A percentile compares a stretch with the other conserved stretches of the same genome.
Evolutionary conservation across 1,140 invertebrate species (phyloP).

Genomic region (Myzus persicae): DNA sequence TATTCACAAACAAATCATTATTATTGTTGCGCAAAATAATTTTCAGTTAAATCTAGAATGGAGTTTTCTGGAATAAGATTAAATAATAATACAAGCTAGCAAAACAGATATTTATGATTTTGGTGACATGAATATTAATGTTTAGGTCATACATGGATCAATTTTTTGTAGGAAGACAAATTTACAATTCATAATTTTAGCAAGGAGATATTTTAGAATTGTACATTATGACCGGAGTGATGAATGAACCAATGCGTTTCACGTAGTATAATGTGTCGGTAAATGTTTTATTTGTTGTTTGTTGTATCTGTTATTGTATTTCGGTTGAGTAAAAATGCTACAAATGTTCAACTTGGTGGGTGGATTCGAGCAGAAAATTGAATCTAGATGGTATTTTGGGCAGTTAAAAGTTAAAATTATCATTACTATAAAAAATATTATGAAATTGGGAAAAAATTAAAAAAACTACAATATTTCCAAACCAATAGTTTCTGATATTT

Average conservation of each 20-base stretch:
- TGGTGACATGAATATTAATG: neutral
- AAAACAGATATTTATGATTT: neutral
- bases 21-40: neutral
- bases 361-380: too few relatives aligned
- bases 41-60: neutral
- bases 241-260: too few relatives aligned
- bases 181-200: neutral
- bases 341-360: too few relatives aligned
- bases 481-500: too few relatives aligned
- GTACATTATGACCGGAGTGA: neutral
- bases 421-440: neutral
- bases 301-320: too few relatives aligned
- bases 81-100: neutral
- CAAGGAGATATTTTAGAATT: too few relatives aligned
- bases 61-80: neutral
- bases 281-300: too few relatives aligned
- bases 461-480: neutral
- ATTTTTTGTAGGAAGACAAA: neutral
- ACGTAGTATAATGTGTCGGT: too few relatives aligned
- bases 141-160: neutral
- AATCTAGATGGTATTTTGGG: too few relatives aligned
- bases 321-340: too few relatives aligned
- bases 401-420: neutral
- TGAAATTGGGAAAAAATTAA: neutral
- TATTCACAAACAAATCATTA: constrained; percentile 5